Evolutionary conservation across 2,113 vertebrate genomes (phyloP).

Genomic region (Tetrax tetrax): DNA sequence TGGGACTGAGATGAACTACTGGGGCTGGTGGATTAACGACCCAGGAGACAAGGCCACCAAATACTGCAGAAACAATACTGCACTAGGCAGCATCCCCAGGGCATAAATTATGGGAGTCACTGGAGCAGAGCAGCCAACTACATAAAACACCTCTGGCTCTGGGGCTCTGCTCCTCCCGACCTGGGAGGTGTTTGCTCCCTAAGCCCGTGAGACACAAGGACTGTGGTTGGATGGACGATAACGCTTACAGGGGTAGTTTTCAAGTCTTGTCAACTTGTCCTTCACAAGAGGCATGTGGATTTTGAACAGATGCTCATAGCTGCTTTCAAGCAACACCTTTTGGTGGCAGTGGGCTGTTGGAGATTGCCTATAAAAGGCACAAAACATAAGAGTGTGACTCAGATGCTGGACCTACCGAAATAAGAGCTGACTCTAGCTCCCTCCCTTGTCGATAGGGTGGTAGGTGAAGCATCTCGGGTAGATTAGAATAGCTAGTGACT

Average conservation of each 20-base stretch:
- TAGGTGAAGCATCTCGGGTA: not conserved
- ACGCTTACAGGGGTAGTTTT: accelerated
- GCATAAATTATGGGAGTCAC: not conserved
- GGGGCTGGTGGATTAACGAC: not conserved
- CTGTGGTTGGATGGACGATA: not conserved
- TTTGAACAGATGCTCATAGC: not conserved
- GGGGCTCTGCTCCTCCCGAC: not conserved
- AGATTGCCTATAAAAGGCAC: not conserved
- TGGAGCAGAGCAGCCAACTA: not conserved
- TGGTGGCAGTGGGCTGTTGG: not conserved
- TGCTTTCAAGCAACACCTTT: not conserved
- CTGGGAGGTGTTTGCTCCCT: not conserved
- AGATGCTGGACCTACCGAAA: not conserved
- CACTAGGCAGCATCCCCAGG: not conserved
- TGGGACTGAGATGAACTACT: not conserved
- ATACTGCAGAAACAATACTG: not conserved
- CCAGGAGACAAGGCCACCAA: not conserved
- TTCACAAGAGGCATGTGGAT: not conserved
- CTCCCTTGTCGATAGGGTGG: not conserved
- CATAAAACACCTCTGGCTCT: not conserved
- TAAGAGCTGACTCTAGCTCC: not conserved
- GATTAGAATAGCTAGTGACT: not conserved
- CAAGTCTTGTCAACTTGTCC: not conserved
- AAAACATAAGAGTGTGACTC: not conserved
- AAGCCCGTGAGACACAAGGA: not conserved